These are phyloP conservation scores for Cebus imitator DNA, from an alignment of 2,113 vertebrate species.

Conservation along the genomic window DNA sequence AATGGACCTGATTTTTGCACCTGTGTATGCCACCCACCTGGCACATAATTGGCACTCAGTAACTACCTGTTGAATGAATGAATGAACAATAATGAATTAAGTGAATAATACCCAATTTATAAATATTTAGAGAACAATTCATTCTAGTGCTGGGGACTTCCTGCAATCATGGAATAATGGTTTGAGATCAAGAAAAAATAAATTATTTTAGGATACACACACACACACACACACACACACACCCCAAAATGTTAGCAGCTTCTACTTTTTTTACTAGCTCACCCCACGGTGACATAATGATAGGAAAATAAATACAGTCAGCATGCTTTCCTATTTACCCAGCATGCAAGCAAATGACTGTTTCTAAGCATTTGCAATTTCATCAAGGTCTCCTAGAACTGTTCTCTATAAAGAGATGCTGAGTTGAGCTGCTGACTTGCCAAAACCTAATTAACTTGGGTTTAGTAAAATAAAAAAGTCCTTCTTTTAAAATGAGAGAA, in stretches of 20 bases:
- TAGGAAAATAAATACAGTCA: slow-evolving; percentile 68
- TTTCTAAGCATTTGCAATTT: slow-evolving; percentile 27
- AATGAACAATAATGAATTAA: not conserved
- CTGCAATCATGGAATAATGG: not conserved
- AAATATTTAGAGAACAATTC: not conserved
- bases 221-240: not conserved
- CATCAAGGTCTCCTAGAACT: slow-evolving; percentile 33
- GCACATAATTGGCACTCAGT: not conserved
- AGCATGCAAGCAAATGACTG: slow-evolving; percentile 17
- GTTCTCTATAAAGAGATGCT: slow-evolving; percentile 10
- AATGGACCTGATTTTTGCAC: not conserved
- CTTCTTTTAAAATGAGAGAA: not conserved
- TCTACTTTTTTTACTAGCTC: slow-evolving; percentile 23
- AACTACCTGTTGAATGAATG: not conserved
- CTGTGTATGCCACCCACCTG: not conserved
- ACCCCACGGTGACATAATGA: slow-evolving; percentile 34
- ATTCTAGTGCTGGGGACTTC: not conserved
- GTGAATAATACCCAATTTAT: not conserved
- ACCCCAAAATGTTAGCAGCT: not conserved
- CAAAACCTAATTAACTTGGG: slow-evolving; percentile 37
- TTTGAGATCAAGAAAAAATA: slow-evolving; percentile 5
- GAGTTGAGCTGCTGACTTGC: slow-evolving; percentile 1
- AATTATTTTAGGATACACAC: not conserved
- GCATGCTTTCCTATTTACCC: slow-evolving; percentile 53
- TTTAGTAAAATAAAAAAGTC: not conserved